phyloP scores from a whole-genome alignment of 2,113 vertebrate genomes.

The Tragelaphus scriptus region DNA sequence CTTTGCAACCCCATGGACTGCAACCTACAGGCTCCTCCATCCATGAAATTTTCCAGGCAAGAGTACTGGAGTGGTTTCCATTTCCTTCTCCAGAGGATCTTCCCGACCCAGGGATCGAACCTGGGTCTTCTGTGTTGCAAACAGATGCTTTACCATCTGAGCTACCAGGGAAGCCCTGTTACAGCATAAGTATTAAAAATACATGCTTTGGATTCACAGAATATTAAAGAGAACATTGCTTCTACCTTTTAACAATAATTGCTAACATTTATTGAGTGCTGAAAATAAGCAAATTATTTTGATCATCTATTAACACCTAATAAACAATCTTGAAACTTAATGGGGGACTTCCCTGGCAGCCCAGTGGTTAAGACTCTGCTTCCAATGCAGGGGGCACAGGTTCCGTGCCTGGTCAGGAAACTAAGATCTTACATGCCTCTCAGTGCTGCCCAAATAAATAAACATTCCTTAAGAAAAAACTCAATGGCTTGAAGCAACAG shows the following conservation, averaged over 20 bases:
- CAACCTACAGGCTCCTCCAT: background rate
- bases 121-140: background rate
- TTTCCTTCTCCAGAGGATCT: background rate
- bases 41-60: background rate
- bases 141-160: background rate
- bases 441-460: background rate
- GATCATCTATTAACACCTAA: background rate
- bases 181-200: background rate
- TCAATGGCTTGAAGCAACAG: background rate
- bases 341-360: background rate
- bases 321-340: background rate
- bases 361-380: background rate
- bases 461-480: background rate
- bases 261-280: background rate
- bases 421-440: background rate
- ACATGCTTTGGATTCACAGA: background rate
- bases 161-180: background rate
- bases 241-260: background rate
- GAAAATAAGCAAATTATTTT: background rate
- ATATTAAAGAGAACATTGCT: background rate
- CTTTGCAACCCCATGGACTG: background rate
- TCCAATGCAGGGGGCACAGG: background rate
- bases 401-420: background rate
- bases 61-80: background rate
- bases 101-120: accelerated